Percentiles rank a stretch among this genome's conserved stretches.
phyloP scores from a whole-genome alignment of 1,140 invertebrate species.

The Spodoptera frugiperda region DNA sequence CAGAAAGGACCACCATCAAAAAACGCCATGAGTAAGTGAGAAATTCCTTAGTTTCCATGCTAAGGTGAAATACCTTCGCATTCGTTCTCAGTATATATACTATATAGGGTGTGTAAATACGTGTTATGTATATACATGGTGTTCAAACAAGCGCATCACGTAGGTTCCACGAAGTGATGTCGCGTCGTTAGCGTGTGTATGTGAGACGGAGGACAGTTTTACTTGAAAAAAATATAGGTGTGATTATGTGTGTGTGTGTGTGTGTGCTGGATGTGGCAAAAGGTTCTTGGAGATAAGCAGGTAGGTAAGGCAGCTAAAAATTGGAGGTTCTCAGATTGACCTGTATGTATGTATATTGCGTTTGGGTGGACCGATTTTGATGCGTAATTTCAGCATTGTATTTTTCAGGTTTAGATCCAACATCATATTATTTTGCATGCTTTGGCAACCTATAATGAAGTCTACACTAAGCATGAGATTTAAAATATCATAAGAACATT shows the following conservation, averaged over 20 bases:
- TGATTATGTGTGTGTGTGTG: background rate
- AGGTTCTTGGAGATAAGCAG: background rate
- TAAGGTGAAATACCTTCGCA: conserved; percentile 22
- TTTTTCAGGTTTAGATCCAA: too few relatives aligned
- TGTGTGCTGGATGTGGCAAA: background rate
- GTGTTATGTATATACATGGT: conserved; percentile 26
- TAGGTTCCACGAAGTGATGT: conserved; percentile 61
- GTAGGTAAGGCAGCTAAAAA: background rate
- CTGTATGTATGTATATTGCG: too few relatives aligned
- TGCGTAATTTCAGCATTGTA: too few relatives aligned
- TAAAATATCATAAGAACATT: too few relatives aligned
- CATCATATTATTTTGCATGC: too few relatives aligned
- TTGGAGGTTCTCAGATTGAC: too few relatives aligned
- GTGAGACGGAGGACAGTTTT: conserved; percentile 54
- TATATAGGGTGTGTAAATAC: conserved; percentile 42
- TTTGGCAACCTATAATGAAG: too few relatives aligned
- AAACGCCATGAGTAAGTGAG: conserved; percentile 16
- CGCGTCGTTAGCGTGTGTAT: conserved; percentile 62
- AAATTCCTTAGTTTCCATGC: conserved; percentile 21
- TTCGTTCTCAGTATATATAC: conserved; percentile 9
- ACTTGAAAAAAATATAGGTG: conserved; percentile 50
- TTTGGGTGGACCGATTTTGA: too few relatives aligned
- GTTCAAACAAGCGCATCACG: conserved; percentile 61
- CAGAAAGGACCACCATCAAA: background rate
- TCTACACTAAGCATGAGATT: too few relatives aligned